phyloP scores from a whole-genome alignment of 2,113 vertebrate genomes.

The Azemiops feae region DNA sequence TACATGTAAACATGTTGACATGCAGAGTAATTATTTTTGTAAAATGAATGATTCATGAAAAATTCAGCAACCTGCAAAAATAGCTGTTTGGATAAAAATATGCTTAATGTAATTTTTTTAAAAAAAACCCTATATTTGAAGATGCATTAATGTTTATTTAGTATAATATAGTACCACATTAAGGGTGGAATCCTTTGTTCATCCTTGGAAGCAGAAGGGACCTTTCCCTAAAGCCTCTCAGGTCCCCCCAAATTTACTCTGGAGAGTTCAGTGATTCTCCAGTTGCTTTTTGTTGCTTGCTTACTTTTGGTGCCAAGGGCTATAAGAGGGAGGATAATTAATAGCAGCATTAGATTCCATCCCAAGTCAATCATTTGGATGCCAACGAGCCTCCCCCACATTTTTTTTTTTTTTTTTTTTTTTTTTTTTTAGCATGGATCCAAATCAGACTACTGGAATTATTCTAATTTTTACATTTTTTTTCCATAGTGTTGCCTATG shows the following conservation, averaged over 20 bases:
- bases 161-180: neutral
- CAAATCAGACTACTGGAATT: neutral
- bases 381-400: neutral
- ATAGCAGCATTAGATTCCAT: neutral
- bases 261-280: neutral
- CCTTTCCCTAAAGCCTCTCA: neutral
- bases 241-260: neutral
- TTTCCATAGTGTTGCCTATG: constrained; percentile 81
- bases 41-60: neutral
- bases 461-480: constrained; percentile 3
- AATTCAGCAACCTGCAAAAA: neutral
- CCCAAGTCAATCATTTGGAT: neutral
- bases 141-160: neutral
- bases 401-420: neutral
- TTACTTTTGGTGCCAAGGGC: neutral
- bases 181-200: neutral
- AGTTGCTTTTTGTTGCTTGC: neutral
- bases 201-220: neutral
- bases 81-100: neutral
- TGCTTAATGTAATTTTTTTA: neutral
- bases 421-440: neutral
- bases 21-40: neutral
- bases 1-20: neutral
- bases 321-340: neutral
- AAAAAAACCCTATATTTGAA: neutral